phyloP scores from a whole-genome alignment of 2,888 invertebrate species.

The Luffia ferchaultella region DNA sequence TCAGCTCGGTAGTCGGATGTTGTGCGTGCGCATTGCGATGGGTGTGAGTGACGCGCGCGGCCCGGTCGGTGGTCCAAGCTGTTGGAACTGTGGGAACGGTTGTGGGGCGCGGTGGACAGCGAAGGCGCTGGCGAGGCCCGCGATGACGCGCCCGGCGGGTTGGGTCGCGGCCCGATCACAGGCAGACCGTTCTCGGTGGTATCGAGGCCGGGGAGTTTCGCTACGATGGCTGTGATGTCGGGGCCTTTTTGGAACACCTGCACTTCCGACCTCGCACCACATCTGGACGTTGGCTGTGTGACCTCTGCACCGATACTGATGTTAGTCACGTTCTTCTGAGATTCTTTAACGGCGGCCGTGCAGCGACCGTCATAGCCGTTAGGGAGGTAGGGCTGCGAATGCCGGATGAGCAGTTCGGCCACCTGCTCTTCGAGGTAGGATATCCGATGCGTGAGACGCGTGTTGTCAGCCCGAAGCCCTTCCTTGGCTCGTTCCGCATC shows the following conservation, averaged over 20 bases:
- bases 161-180: constrained; percentile 58
- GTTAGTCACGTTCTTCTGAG: constrained; percentile 73
- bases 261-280: constrained; percentile 61
- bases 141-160: constrained; percentile 66
- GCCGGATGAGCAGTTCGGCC: constrained; percentile 62
- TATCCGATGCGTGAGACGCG: constrained; percentile 85
- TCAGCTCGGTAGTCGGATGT: constrained; percentile 67
- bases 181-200: constrained; percentile 45
- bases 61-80: constrained; percentile 49
- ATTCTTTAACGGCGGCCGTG: constrained; percentile 61
- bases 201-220: constrained; percentile 68
- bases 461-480: constrained; percentile 77
- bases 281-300: constrained; percentile 25
- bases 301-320: constrained; percentile 73
- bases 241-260: constrained; percentile 82
- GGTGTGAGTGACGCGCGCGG: constrained; percentile 28
- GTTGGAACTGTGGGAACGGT: constrained; percentile 52
- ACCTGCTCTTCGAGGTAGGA: constrained; percentile 91
- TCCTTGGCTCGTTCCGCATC: constrained; percentile 71
- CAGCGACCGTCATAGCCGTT: constrained; percentile 50
- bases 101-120: constrained; percentile 29
- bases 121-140: constrained; percentile 47
- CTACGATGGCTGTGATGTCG: constrained; percentile 78
- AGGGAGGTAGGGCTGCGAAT: constrained; percentile 41
- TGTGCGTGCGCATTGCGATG: constrained; percentile 25